Conservation (phyloP, 2,888 invertebrate genomes). For the Mamestra brassicae region DNA sequence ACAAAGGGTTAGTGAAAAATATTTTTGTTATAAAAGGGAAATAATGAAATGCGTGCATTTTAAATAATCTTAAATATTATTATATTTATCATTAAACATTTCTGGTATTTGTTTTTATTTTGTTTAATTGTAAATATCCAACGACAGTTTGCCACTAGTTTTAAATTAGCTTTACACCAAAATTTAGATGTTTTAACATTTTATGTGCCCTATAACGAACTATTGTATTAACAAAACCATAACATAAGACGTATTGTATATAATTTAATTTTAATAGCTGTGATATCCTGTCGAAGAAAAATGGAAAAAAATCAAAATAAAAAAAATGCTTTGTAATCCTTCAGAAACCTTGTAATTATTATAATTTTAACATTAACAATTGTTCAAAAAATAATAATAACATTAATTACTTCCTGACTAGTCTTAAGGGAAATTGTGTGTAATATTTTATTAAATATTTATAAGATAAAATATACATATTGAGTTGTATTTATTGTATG, state of each 20-base stretch:
- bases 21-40: conserved; percentile 28
- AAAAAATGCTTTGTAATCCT: conserved; percentile 72
- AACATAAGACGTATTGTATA: conserved; percentile 76
- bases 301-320: conserved; percentile 67
- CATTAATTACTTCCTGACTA: conserved; percentile 81
- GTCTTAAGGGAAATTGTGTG: conserved; percentile 82
- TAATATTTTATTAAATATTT: conserved; percentile 73
- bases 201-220: conserved; percentile 76
- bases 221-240: conserved; percentile 70
- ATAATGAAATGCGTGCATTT: conserved; percentile 67
- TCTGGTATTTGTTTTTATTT: conserved; percentile 63
- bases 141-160: conserved; percentile 86
- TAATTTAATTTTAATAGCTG: conserved; percentile 87
- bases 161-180: conserved; percentile 89
- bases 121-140: conserved; percentile 68
- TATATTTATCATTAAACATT: conserved; percentile 63
- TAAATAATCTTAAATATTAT: conserved; percentile 52
- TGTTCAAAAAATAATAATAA: conserved; percentile 67
- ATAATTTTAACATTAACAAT: conserved; percentile 64
- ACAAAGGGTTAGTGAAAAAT: conserved; percentile 41
- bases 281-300: conserved; percentile 85
- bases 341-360: conserved; percentile 65
- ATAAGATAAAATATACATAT: conserved; percentile 76
- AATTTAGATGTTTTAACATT: conserved; percentile 81
- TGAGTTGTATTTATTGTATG: conserved; percentile 83